A percentile compares a stretch with the other conserved stretches of the same genome.
Evolutionary conservation across 1,140 invertebrate species (phyloP).

Genomic region (Phenacoccus solenopsis): DNA sequence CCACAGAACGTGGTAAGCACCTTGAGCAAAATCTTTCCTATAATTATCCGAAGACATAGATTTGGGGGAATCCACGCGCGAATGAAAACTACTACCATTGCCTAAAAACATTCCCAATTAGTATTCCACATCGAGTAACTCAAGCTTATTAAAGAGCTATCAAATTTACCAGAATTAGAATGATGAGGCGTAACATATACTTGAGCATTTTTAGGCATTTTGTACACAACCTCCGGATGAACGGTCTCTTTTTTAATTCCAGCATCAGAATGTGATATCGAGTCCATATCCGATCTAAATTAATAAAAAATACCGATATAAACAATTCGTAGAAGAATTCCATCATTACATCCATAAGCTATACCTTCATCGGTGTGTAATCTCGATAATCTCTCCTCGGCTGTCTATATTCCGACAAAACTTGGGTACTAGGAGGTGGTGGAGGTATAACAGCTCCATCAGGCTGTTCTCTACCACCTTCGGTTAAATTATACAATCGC

Average conservation of each 20-base stretch:
- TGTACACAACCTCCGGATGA: slow-evolving; percentile 39
- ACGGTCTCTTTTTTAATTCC: slow-evolving; percentile 26
- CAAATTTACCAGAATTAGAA: slow-evolving; percentile 21
- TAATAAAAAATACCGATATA: too few species aligned
- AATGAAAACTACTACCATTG: slow-evolving; percentile 15
- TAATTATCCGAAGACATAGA: slow-evolving; percentile 32
- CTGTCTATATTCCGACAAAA: slow-evolving; percentile 36
- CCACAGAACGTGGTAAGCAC: slow-evolving; percentile 35
- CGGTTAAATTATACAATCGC: slow-evolving; percentile 45
- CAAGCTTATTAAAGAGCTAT: neutral
- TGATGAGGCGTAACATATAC: slow-evolving; percentile 34
- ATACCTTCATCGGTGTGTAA: slow-evolving; percentile 34
- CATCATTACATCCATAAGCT: neutral
- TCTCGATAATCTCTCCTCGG: slow-evolving; percentile 39
- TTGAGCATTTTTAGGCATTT: slow-evolving; percentile 39
- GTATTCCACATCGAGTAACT: too few species aligned
- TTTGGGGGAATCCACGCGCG: slow-evolving; percentile 23
- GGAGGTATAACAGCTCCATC: slow-evolving; percentile 24
- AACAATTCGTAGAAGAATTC: too few species aligned
- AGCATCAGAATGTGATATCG: slow-evolving; percentile 10
- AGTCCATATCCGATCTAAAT: neutral
- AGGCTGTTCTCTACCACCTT: slow-evolving; percentile 23
- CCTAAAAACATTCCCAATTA: neutral
- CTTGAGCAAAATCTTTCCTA: slow-evolving; percentile 41
- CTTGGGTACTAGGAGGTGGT: slow-evolving; percentile 30